Conservation (phyloP, 2,888 invertebrate genomes). For the Lasioglossum villosulum region DNA sequence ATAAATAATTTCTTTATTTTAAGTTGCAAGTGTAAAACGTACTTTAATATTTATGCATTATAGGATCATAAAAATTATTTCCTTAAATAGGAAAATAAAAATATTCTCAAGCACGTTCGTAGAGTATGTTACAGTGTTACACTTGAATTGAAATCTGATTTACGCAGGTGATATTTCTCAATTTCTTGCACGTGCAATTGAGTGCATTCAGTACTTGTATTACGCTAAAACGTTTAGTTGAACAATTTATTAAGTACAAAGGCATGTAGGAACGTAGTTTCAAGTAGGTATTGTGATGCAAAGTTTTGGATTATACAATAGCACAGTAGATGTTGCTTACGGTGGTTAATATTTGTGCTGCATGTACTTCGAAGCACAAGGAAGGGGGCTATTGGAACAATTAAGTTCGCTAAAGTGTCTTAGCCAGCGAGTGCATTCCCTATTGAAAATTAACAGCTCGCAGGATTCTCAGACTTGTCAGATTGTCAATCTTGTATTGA, state of each 20-base stretch:
- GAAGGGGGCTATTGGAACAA: background rate
- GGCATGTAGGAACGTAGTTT: too few species aligned
- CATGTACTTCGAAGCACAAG: background rate
- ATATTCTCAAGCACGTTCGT: background rate
- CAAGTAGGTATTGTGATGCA: too few species aligned
- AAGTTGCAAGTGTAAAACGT: background rate
- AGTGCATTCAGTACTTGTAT: too few species aligned
- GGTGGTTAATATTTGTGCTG: background rate
- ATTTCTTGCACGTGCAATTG: too few species aligned
- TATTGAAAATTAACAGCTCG: conserved; percentile 30
- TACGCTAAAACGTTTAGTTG: too few species aligned
- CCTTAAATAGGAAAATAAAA: too few species aligned
- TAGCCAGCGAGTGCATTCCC: background rate
- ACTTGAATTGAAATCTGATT: background rate
- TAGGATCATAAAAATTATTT: too few species aligned
- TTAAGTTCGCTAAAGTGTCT: background rate
- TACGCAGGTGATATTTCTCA: too few species aligned
- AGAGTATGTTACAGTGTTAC: background rate
- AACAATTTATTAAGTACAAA: too few species aligned
- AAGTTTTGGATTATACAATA: too few species aligned
- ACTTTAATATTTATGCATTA: background rate
- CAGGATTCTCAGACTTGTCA: conserved; percentile 32
- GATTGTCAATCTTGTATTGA: conserved; percentile 53
- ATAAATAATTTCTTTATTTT: background rate
- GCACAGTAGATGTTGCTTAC: background rate